phyloP scores from a whole-genome alignment of 64 coral and sea anemone species.

The Trachythela sp. region DNA sequence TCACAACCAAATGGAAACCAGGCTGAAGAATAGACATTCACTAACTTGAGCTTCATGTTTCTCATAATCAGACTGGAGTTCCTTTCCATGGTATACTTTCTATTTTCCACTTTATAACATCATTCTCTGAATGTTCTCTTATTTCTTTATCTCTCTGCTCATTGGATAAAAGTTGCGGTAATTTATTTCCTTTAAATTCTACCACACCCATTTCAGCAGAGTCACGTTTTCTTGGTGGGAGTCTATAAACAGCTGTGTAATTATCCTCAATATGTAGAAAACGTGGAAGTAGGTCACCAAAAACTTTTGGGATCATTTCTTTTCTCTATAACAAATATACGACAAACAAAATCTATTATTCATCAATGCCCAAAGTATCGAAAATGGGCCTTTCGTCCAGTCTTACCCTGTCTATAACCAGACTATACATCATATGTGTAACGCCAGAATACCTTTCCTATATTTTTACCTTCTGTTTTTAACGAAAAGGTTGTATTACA shows the following conservation, averaged over 20 bases:
- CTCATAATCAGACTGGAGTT: background rate
- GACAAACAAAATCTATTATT: background rate
- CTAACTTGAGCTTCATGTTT: background rate
- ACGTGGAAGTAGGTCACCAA: conserved; percentile 75
- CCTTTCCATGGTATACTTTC: conserved; percentile 22
- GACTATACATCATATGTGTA: no score
- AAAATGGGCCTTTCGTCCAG: background rate
- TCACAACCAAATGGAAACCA: no score
- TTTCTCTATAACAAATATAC: conserved; percentile 52
- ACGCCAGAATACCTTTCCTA: no score
- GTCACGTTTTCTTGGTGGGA: conserved; percentile 80
- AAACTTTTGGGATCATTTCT: conserved; percentile 87
- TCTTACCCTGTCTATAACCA: no score
- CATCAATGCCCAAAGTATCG: background rate
- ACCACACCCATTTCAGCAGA: conserved; percentile 93
- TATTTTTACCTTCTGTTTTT: no score
- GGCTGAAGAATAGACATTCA: no score
- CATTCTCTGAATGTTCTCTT: background rate
- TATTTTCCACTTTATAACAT: background rate
- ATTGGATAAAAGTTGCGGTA: conserved; percentile 64
- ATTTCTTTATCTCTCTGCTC: conserved; percentile 27
- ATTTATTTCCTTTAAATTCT: conserved; percentile 80
- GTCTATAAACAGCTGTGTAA: conserved; percentile 85
- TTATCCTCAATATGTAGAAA: conserved; percentile 58
- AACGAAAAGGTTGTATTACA: no score